These are phyloP conservation scores for Erynnis tages DNA, from an alignment of 2,888 invertebrate genomes.

Conservation along the genomic window DNA sequence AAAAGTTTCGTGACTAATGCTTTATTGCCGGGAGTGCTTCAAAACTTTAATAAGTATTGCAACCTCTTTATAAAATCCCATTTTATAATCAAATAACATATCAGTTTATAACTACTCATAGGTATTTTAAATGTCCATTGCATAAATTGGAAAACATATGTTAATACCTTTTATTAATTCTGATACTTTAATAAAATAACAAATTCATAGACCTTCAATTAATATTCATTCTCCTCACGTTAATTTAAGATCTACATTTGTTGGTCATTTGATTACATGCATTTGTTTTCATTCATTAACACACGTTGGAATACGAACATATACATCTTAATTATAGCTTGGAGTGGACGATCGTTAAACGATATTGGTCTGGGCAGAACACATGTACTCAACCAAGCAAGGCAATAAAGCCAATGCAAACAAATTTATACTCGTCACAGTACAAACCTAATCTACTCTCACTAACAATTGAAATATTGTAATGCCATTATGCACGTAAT, in stretches of 20 bases:
- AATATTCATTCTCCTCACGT: no score
- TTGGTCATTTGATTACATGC: not conserved
- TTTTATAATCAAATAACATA: not conserved
- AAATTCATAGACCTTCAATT: no score
- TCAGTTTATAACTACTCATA: no score
- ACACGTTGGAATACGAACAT: constrained; percentile 16
- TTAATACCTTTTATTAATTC: no score
- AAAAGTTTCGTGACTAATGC: not conserved
- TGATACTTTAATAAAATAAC: no score
- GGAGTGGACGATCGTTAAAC: constrained; percentile 26
- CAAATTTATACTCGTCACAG: constrained; percentile 25
- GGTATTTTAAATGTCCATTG: no score
- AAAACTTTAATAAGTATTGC: not conserved
- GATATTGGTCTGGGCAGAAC: constrained; percentile 26
- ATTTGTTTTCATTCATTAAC: constrained; percentile 23
- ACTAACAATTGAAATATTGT: no score
- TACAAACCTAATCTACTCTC: constrained; percentile 9
- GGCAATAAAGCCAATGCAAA: constrained; percentile 26
- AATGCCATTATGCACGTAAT: no score
- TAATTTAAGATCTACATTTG: not conserved
- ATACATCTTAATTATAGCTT: constrained; percentile 24
- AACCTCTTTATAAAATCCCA: no score
- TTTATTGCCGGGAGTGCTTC: not conserved
- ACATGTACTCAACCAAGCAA: constrained; percentile 26
- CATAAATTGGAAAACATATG: no score